Percentiles rank a stretch among this genome's conserved stretches.
Conservation (phyloP, 1,140 invertebrate genomes). For the Helicoverpa armigera region DNA sequence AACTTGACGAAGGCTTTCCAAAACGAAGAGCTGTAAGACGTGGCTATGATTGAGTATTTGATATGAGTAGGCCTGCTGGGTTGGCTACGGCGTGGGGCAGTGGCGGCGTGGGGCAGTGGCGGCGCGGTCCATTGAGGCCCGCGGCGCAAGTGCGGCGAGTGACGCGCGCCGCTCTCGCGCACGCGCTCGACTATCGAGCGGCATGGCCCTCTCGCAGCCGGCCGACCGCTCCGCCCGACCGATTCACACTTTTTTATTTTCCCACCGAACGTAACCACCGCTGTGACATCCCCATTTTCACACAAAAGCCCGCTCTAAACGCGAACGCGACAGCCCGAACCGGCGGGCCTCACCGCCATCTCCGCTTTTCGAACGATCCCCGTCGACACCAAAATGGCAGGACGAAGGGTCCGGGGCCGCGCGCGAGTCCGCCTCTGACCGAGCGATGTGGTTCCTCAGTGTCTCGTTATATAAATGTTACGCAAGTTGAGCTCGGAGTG, state of each 20-base stretch:
- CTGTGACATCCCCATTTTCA: conserved; percentile 66
- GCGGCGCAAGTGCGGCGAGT: conserved; percentile 77
- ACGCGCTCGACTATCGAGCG: conserved; percentile 82
- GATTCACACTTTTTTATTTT: conserved; percentile 83
- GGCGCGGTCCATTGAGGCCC: conserved; percentile 75
- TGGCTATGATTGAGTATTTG: too few relatives aligned
- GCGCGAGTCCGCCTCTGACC: conserved; percentile 70
- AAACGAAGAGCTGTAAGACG: too few relatives aligned
- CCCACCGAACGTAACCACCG: conserved; percentile 72
- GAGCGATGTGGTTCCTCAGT: conserved; percentile 66
- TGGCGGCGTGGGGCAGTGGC: conserved; percentile 50
- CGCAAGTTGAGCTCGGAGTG: conserved; percentile 77
- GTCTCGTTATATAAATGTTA: conserved; percentile 84
- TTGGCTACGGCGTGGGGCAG: conserved; percentile 32
- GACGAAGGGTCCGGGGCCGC: conserved; percentile 61
- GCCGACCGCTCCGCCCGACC: conserved; percentile 78
- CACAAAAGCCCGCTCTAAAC: conserved; percentile 61
- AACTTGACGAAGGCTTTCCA: too few relatives aligned
- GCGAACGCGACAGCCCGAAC: conserved; percentile 44
- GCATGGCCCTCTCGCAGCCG: conserved; percentile 82
- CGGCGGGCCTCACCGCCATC: conserved; percentile 51
- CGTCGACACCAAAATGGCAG: conserved; percentile 79
- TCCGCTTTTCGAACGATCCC: conserved; percentile 39
- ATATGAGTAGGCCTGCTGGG: conserved; percentile 4
- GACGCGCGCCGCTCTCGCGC: conserved; percentile 75